Conservation (phyloP, 2,797 vertebrate genomes). For the Bovichtus diacanthus region DNA sequence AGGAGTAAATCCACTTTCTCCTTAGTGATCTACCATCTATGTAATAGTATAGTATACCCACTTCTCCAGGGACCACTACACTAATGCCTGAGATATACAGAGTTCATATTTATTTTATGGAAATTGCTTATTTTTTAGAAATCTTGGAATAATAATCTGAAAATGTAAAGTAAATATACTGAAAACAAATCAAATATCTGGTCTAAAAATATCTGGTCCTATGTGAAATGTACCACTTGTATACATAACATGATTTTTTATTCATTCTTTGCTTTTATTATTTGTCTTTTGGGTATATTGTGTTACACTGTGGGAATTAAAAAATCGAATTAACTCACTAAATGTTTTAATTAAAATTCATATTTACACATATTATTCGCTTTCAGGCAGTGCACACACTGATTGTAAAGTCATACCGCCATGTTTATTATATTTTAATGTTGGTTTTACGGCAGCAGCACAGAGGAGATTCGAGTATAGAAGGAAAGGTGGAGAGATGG, state of each 20-base stretch:
- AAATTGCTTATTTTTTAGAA: not conserved
- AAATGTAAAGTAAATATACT: not conserved
- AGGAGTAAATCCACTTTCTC: no score
- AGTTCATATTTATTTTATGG: not conserved
- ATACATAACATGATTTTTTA: not conserved
- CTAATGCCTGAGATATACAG: no score
- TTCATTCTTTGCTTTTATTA: not conserved
- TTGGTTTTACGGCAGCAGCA: not conserved
- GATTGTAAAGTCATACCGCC: not conserved
- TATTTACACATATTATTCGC: not conserved
- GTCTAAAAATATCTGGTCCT: not conserved
- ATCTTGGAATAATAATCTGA: not conserved
- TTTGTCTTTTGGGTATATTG: not conserved
- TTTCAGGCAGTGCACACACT: not conserved
- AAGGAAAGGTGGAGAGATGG: constrained; percentile 1
- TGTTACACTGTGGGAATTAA: not conserved
- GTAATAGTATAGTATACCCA: no score
- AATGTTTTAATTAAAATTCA: not conserved
- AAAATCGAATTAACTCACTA: not conserved
- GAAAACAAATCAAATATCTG: not conserved
- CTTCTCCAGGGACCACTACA: no score
- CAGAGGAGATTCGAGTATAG: not conserved
- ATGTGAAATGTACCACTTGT: not conserved
- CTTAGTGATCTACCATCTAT: no score
- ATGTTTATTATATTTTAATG: not conserved